Percentiles rank a stretch among this genome's conserved stretches.
Evolutionary conservation across 92 coral and sea anemone genomes (phyloP).

Genomic region (Epizoanthus scotinus): DNA sequence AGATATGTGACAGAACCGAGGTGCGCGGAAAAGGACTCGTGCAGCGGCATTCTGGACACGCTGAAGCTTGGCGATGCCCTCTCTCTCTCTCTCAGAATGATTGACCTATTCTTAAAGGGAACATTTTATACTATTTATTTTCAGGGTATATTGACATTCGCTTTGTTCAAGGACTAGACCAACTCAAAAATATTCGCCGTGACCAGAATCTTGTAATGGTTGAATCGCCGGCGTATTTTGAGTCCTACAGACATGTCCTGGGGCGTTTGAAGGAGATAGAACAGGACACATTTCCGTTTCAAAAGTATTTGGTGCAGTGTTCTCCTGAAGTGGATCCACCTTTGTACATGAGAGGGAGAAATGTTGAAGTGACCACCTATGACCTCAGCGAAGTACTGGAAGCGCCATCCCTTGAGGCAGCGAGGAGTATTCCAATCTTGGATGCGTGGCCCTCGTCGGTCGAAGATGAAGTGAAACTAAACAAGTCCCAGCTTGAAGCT

Average conservation of each 20-base stretch:
- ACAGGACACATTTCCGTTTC: constrained; percentile 73
- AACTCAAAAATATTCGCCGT: background rate
- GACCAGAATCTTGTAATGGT: constrained; percentile 67
- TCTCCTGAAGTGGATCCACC: constrained; percentile 72
- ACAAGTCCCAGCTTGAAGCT: constrained; percentile 80
- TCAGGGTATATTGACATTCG: constrained; percentile 64
- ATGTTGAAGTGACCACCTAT: constrained; percentile 19
- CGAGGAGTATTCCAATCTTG: constrained; percentile 51
- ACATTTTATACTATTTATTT: background rate
- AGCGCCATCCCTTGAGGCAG: constrained; percentile 20
- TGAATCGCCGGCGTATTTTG: constrained; percentile 91
- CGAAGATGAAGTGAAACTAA: constrained; percentile 54
- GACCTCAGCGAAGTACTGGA: constrained; percentile 66
- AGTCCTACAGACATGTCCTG: constrained; percentile 82
- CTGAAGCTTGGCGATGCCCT: too few relatives aligned
- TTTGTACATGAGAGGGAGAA: constrained; percentile 53
- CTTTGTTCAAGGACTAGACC: constrained; percentile 62
- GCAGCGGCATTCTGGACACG: too few relatives aligned
- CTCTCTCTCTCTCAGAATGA: background rate
- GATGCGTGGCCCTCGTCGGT: constrained; percentile 66
- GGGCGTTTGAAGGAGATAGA: constrained; percentile 63
- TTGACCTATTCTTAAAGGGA: background rate
- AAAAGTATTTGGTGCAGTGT: constrained; percentile 77
- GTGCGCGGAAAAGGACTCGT: too few relatives aligned
- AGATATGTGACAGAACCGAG: too few relatives aligned